Evolutionary conservation across 2,113 vertebrate species (phyloP).

Genomic region (Coturnix japonica): DNA sequence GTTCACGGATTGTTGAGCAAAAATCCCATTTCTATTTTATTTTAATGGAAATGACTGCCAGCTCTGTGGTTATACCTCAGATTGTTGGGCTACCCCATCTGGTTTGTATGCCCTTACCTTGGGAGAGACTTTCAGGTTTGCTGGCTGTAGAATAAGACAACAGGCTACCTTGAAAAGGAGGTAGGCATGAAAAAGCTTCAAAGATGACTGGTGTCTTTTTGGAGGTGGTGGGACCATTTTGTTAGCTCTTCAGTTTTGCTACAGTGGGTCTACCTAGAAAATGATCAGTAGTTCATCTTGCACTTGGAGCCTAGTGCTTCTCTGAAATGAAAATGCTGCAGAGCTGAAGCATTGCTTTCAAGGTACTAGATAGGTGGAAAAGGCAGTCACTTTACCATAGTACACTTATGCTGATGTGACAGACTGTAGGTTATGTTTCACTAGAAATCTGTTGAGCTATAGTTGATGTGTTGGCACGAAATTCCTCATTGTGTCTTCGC

Average conservation of each 20-base stretch:
- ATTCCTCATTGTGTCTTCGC: background rate
- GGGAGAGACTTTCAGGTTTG: background rate
- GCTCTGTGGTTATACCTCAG: background rate
- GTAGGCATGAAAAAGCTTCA: background rate
- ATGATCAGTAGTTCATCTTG: background rate
- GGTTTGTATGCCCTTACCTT: background rate
- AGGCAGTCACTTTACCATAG: background rate
- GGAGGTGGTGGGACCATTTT: background rate
- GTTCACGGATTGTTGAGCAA: background rate
- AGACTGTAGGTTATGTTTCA: background rate
- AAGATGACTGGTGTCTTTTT: background rate
- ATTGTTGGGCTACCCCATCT: rapidly evolving
- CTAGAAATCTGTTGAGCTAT: background rate
- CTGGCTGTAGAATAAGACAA: background rate
- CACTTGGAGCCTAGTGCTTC: background rate
- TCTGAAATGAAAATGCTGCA: background rate
- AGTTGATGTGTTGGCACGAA: background rate
- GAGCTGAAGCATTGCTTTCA: background rate
- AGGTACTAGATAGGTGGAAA: background rate
- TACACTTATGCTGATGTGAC: background rate
- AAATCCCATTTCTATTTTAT: background rate
- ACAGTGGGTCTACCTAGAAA: background rate
- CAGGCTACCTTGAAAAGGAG: background rate
- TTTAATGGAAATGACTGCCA: background rate
- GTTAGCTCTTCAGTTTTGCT: background rate